Percentiles rank a stretch among this genome's conserved stretches.
These are phyloP conservation scores for Temnopleurus reevesii DNA, from an alignment of 53 echinoderm and acorn worm genomes.

Conservation along the genomic window DNA sequence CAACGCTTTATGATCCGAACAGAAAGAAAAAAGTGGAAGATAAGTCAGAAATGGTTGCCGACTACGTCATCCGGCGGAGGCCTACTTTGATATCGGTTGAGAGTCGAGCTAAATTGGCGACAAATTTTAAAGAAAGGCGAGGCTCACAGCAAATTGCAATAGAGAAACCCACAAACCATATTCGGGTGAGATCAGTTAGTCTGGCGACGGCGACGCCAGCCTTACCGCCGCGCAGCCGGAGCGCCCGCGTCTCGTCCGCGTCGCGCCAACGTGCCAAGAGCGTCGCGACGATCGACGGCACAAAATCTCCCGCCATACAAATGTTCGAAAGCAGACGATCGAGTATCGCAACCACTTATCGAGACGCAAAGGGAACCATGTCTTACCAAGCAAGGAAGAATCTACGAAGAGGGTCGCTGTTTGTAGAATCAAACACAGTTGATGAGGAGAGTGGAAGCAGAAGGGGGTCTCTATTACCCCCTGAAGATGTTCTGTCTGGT, in stretches of 20 bases:
- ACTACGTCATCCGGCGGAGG: slow-evolving; percentile 22
- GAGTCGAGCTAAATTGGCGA: background rate
- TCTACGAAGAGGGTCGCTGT: slow-evolving; percentile 21
- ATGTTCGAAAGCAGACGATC: slow-evolving; percentile 23
- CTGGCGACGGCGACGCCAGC: background rate
- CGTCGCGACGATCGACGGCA: background rate
- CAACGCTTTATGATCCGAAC: background rate
- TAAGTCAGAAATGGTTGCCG: slow-evolving; percentile 24
- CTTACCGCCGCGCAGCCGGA: background rate
- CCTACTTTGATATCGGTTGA: slow-evolving; percentile 15
- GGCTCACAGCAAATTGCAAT: background rate
- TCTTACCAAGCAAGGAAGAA: slow-evolving; percentile 48
- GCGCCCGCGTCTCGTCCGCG: background rate
- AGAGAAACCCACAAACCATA: background rate
- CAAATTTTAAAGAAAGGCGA: background rate
- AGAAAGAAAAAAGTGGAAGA: background rate
- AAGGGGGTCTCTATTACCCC: slow-evolving; percentile 10
- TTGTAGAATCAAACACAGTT: background rate
- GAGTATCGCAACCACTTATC: background rate
- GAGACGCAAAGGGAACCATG: background rate
- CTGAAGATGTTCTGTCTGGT: background rate
- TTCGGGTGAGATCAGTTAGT: slow-evolving; percentile 40
- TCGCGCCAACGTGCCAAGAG: slow-evolving; percentile 24
- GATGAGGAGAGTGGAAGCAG: background rate
- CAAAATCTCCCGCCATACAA: background rate